These are phyloP conservation scores for Gymnoscopelus microlampas DNA, from an alignment of 2,797 vertebrate genomes.

Conservation along the genomic window DNA sequence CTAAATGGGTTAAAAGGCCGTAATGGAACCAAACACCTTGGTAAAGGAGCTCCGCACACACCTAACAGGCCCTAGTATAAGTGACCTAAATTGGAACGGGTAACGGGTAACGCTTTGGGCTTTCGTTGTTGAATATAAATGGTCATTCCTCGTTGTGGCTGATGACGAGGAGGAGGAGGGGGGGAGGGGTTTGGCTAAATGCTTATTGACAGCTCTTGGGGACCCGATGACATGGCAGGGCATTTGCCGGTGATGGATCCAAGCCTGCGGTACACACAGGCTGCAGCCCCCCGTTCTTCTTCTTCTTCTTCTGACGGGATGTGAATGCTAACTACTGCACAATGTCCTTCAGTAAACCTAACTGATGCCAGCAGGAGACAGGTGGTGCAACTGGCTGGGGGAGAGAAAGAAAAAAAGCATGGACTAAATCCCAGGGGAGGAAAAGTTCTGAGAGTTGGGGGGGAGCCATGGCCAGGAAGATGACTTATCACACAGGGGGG, in stretches of 20 bases:
- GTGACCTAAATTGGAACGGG: conserved; percentile 45
- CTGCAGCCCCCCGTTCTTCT: conserved; percentile 55
- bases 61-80: conserved; percentile 12
- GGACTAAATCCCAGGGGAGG: conserved; percentile 28
- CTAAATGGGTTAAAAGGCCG: too few relatives aligned
- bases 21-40: conserved; percentile 68
- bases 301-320: conserved; percentile 48
- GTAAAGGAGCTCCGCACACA: conserved; percentile 42
- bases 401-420: background rate
- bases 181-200: conserved; percentile 44
- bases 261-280: conserved; percentile 49
- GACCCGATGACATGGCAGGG: conserved; percentile 55
- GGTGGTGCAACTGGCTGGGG: conserved; percentile 60
- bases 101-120: conserved; percentile 22
- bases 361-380: conserved; percentile 65
- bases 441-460: conserved; percentile 6
- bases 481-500: background rate
- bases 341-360: conserved; percentile 58
- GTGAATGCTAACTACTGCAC: conserved; percentile 61
- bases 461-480: background rate
- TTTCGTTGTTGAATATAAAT: conserved; percentile 60
- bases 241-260: conserved; percentile 61
- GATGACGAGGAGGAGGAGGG: background rate
- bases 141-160: conserved; percentile 7
- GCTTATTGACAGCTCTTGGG: conserved; percentile 59